phyloP scores from a whole-genome alignment of 2,797 vertebrate genomes.

The Lepilemur ruficaudatus region DNA sequence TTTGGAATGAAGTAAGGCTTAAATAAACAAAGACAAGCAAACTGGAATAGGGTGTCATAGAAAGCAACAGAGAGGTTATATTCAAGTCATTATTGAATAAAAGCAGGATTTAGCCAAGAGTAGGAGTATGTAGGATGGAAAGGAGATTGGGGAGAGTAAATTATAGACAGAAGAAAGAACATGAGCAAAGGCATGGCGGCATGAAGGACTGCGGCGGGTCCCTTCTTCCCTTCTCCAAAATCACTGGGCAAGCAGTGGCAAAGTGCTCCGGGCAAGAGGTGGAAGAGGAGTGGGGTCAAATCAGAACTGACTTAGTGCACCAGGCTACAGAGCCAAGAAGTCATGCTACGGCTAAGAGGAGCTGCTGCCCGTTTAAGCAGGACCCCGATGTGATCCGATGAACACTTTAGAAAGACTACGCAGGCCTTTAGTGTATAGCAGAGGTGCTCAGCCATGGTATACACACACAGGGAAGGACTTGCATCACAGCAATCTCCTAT shows the following conservation, averaged over 20 bases:
- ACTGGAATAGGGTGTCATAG: neutral
- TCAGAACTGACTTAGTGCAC: neutral
- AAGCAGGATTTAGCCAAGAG: neutral
- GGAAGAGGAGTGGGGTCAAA: neutral
- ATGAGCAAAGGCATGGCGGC: neutral
- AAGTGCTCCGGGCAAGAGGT: neutral
- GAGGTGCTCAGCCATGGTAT: neutral
- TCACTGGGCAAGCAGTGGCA: neutral
- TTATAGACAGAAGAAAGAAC: neutral
- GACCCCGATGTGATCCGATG: neutral
- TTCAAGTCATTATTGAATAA: slow-evolving; percentile 3
- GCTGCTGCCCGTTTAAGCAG: neutral
- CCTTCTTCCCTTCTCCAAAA: neutral
- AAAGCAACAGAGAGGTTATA: neutral
- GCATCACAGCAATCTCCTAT: neutral
- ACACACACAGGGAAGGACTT: neutral
- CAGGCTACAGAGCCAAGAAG: neutral
- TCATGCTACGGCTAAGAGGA: neutral
- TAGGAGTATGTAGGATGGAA: neutral
- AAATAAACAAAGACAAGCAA: neutral
- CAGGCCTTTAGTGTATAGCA: neutral
- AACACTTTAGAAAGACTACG: neutral
- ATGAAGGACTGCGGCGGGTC: neutral
- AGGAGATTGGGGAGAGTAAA: neutral
- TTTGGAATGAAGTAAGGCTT: neutral